Percentiles rank a stretch among this genome's conserved stretches.
Evolutionary conservation across 2,888 invertebrate genomes (phyloP).

Genomic region (Microchrysa polita): DNA sequence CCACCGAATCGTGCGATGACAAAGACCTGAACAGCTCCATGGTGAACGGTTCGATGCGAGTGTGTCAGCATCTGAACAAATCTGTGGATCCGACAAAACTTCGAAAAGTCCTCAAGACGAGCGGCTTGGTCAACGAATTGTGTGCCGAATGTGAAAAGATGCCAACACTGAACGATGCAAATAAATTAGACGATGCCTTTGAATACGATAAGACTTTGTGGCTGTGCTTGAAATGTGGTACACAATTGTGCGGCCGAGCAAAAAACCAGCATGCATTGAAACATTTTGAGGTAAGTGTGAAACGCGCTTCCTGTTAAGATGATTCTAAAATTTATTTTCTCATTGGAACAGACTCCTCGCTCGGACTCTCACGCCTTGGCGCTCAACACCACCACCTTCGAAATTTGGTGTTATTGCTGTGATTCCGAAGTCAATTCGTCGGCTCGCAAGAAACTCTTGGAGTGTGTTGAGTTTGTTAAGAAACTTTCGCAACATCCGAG

Average conservation of each 20-base stretch:
- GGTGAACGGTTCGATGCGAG: constrained; percentile 53
- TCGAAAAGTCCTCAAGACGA: constrained; percentile 68
- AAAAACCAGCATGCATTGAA: constrained; percentile 76
- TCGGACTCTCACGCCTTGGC: constrained; percentile 81
- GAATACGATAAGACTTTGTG: constrained; percentile 70
- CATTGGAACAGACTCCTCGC: constrained; percentile 68
- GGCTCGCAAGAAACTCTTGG: constrained; percentile 74
- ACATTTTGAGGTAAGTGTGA: constrained; percentile 69
- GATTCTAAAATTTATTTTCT: neutral
- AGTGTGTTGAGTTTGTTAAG: constrained; percentile 78
- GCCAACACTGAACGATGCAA: constrained; percentile 53
- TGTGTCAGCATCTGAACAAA: constrained; percentile 76
- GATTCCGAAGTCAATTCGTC: constrained; percentile 72
- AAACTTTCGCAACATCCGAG: constrained; percentile 65
- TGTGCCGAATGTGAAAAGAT: constrained; percentile 71
- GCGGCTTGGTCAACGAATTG: constrained; percentile 66
- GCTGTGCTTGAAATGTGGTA: constrained; percentile 85
- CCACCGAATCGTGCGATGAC: constrained; percentile 79
- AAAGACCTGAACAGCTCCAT: constrained; percentile 64
- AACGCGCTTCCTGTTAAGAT: neutral
- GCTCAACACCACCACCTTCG: constrained; percentile 76
- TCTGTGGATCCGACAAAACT: constrained; percentile 72
- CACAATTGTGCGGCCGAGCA: constrained; percentile 77
- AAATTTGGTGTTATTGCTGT: constrained; percentile 83
- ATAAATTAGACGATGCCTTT: constrained; percentile 57